A percentile compares a stretch with the other conserved stretches of the same genome.
phyloP scores from a whole-genome alignment of 2,888 invertebrate genomes.

The Ypsolopha sequella region DNA sequence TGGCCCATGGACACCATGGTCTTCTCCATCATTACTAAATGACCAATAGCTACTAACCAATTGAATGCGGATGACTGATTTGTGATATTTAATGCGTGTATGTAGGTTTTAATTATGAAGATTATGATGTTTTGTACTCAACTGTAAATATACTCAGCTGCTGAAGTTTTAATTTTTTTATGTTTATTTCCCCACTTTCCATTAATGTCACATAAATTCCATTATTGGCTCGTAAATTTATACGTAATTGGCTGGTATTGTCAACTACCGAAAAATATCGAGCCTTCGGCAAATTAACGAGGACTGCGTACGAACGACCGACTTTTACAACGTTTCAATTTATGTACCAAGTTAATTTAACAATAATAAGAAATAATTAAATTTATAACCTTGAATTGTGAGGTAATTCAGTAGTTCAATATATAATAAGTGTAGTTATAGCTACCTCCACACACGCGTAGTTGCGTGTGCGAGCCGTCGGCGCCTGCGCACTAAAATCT shows the following conservation, averaged over 20 bases:
- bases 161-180: slow-evolving; percentile 39
- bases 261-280: too few relatives aligned
- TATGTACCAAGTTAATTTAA: too few relatives aligned
- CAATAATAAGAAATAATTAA: slow-evolving; percentile 11
- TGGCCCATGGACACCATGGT: slow-evolving; percentile 56
- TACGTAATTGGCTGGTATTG: too few relatives aligned
- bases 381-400: slow-evolving; percentile 41
- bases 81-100: slow-evolving; percentile 69
- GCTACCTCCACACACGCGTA: slow-evolving; percentile 25
- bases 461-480: slow-evolving; percentile 26
- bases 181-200: not conserved
- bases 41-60: slow-evolving; percentile 31
- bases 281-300: too few relatives aligned
- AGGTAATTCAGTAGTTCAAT: slow-evolving; percentile 13
- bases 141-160: slow-evolving; percentile 63
- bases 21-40: slow-evolving; percentile 43
- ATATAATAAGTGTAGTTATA: slow-evolving; percentile 30
- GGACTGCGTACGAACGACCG: too few relatives aligned
- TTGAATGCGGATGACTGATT: slow-evolving; percentile 53
- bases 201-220: too few relatives aligned
- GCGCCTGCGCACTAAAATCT: slow-evolving; percentile 9
- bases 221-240: too few relatives aligned
- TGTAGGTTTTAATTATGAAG: slow-evolving; percentile 27
- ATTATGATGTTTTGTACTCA: slow-evolving; percentile 42
- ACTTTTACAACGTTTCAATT: too few relatives aligned